A percentile compares a stretch with the other conserved stretches of the same genome.
These are phyloP conservation scores for Oryzias celebensis DNA, from an alignment of 2,113 vertebrate species.

Conservation along the genomic window DNA sequence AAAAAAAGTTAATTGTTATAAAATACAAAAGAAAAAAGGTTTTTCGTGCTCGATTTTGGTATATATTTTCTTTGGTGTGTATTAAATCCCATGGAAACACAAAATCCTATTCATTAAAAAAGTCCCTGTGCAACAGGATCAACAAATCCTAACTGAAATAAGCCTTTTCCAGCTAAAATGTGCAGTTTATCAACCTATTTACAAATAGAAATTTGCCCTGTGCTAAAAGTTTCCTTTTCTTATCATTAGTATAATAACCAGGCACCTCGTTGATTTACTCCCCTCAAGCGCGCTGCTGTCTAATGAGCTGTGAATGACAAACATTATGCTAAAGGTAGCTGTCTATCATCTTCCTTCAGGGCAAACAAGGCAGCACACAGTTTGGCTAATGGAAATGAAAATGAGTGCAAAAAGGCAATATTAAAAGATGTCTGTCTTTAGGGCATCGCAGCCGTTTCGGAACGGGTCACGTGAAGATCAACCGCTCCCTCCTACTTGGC, in stretches of 20 bases:
- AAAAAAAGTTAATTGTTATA: too few relatives aligned
- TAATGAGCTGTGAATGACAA: constrained; percentile 68
- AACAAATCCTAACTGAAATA: not conserved
- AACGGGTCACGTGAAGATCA: constrained; percentile 15
- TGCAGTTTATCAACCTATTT: not conserved
- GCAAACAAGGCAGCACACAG: constrained; percentile 12
- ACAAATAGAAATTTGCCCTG: constrained; percentile 7
- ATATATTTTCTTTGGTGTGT: too few relatives aligned
- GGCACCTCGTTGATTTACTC: constrained; percentile 43
- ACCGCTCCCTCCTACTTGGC: constrained; percentile 21
- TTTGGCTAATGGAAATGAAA: constrained; percentile 41
- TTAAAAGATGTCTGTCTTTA: constrained; percentile 32
- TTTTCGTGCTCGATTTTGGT: too few relatives aligned
- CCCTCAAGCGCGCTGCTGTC: constrained; percentile 40
- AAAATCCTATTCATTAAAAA: too few relatives aligned
- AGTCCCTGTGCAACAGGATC: too few relatives aligned
- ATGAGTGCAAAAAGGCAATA: constrained; percentile 23
- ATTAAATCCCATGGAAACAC: too few relatives aligned
- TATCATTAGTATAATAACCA: constrained; percentile 57
- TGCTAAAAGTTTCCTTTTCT: constrained; percentile 19
- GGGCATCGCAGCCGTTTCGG: constrained; percentile 27
- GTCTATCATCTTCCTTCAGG: constrained; percentile 42
- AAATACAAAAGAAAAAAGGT: too few relatives aligned
- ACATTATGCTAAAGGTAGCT: constrained; percentile 38
- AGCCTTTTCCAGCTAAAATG: not conserved